Evolutionary conservation across 2,797 vertebrate genomes (phyloP).

Genomic region (Prunella strophiata): DNA sequence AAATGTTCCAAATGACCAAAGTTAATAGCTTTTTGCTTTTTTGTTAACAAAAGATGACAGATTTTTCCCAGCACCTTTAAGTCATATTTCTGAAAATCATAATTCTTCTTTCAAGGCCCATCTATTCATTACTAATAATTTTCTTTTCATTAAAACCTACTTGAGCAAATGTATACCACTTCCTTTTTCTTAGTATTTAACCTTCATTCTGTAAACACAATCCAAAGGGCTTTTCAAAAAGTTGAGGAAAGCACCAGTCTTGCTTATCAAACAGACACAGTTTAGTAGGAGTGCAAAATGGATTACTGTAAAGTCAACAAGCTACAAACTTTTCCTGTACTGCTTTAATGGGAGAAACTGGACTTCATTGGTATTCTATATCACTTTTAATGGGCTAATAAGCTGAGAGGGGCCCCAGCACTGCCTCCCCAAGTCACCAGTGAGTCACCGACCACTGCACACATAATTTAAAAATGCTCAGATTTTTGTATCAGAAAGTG

Average conservation of each 20-base stretch:
- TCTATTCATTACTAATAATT: conserved; percentile 16
- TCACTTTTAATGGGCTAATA: neutral
- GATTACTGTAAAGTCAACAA: neutral
- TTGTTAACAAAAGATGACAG: conserved; percentile 11
- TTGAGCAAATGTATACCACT: neutral
- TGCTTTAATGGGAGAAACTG: neutral
- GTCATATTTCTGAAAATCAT: conserved; percentile 12
- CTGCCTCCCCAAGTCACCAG: neutral
- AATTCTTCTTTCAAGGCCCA: neutral
- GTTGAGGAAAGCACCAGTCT: neutral
- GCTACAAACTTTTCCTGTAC: neutral
- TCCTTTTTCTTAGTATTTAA: conserved; percentile 9
- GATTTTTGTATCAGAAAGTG: neutral
- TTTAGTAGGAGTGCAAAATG: neutral
- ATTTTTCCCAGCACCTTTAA: conserved; percentile 18
- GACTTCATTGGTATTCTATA: neutral
- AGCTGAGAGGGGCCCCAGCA: neutral
- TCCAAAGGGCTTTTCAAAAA: neutral
- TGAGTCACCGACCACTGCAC: neutral
- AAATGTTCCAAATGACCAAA: neutral
- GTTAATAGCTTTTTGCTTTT: neutral
- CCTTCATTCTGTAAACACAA: neutral
- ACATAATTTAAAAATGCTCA: neutral
- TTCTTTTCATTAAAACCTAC: neutral
- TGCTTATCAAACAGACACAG: neutral